Base-by-base conservation (phyloP, 2,113 vertebrate species). In the Mystacornis crossleyi region DNA sequence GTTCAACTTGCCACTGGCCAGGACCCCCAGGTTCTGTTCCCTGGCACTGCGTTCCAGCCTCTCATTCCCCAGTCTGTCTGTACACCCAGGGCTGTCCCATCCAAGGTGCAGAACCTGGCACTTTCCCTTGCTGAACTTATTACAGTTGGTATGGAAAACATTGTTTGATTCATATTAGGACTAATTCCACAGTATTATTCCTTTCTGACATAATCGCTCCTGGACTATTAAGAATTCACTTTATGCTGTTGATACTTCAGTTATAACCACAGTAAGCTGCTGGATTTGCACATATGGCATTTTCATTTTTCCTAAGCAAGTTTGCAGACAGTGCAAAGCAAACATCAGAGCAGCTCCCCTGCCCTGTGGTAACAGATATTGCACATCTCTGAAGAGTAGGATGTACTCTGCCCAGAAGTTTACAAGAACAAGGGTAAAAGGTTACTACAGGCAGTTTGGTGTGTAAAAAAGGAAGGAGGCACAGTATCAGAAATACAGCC, bases 31-130 rank as follows among this genome's bases (percentile, higher is more conserved):
- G 15, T 9, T 1, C 38, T 29, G 34, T 47, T 53, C 53, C 33
- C 4, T 12, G 18, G 28, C 18, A 2, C 51, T 38, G 60, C 28
- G 51, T 13, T 19, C 43, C 58, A 58, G 3, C 1, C 3, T 25
- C 23, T 33, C 43, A 24, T 38, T 4, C 33, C 18, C 20, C 28
- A n/a, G 1, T 15, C 31, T 72, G 4, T 33, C 31, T 0, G 0
- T 2, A 28, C 26, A 58, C 1, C 26, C 33, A 17, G 34, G 9
- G 1, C 0, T 36, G 4, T 1, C 21, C 3, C 50, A 23, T 2
- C 21, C 31, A 31, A 43, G 15, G 10, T 11, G 1, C 12, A 60
- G 17, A 40, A 47, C 2, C 9, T 0, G 0, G 6, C 3, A n/a
- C 3, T 29, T 58, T 5, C 15, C 43, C 23, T 18, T 12, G 3